Evolutionary conservation across 2,888 invertebrate species (phyloP), one percentile per base, ranked within the genome.

Genomic region (Coelopa pilipes): DNA sequence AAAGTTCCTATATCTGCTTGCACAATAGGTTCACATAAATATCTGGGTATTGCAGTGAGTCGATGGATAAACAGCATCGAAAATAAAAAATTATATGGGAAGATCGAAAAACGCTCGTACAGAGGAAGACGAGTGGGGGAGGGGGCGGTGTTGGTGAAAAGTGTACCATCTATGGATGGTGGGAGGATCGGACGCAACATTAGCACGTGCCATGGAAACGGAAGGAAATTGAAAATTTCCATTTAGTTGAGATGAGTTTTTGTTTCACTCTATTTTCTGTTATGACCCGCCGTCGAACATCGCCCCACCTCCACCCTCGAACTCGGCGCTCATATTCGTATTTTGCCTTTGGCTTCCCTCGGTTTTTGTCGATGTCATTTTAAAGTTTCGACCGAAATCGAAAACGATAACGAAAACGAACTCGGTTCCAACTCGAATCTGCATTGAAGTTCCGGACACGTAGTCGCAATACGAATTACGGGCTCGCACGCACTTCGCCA

Each of bases 161-260:
- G 21, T 17, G 17, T 10, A 55, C 9, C 9, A 19, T 19, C 57
- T 21, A 34, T 34, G 2, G 34, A 34, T 2, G 7, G 34, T 4
- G 34, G 34, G 34, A 2, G 34, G 34, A 4, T 53, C 53, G 53
- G n/a, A 53, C 4, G n/a, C 62, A 62, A 34, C 19, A 62, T 34
- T 13, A 34, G 62, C 62, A 62, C 62, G 62, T 62, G 12, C n/a
- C n/a, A 0, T 45, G 1, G 34, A 62, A 45, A n/a, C 62, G 34
- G 34, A 62, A 34, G 34, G 34, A 62, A 62, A 62, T 62, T 62
- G 62, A 62, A 62, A 34, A 62, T 62, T 62, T 62, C 62, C 34
- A 62, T 62, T 62, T 34, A 62, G 21, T 62, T 59, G 11, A 59
- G 24, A 19, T 19, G 57, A 10, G 19, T 21, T 24, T 24, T 59